These are phyloP conservation scores for Alethe castanea DNA, from an alignment of 2,113 vertebrate genomes.

Conservation along the genomic window DNA sequence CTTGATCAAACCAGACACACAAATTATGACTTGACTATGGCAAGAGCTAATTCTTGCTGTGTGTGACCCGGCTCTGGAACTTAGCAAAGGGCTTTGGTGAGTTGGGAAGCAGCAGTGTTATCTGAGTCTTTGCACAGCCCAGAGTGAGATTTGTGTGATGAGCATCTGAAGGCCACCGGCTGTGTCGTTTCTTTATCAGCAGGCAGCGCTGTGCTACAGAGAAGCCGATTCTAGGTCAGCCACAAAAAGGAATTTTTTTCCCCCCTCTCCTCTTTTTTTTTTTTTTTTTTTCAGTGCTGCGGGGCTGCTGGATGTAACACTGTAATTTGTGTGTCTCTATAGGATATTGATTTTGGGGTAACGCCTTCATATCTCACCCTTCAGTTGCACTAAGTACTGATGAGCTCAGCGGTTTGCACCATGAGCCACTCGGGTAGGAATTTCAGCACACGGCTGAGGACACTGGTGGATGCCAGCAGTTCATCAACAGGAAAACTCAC, in stretches of 20 bases:
- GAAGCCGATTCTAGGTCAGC: slow-evolving; percentile 64
- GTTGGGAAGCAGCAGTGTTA: background rate
- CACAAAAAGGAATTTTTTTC: slow-evolving; percentile 6
- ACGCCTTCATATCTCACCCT: background rate
- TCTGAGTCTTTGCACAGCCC: background rate
- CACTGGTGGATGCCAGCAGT: background rate
- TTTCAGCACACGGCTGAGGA: background rate
- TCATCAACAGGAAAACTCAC: background rate
- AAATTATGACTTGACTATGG: background rate
- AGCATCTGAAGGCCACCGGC: slow-evolving; percentile 24
- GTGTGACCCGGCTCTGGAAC: background rate
- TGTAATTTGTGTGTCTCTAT: background rate
- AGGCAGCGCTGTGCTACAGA: slow-evolving; percentile 66
- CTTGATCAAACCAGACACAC: background rate
- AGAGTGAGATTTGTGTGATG: background rate
- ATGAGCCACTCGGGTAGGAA: background rate
- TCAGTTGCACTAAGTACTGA: background rate
- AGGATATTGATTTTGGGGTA: background rate
- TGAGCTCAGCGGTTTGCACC: background rate
- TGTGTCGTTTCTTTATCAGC: slow-evolving; percentile 58
- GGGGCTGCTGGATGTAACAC: background rate
- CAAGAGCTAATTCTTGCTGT: background rate
- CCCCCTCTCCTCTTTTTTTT: background rate
- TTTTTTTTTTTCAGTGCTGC: background rate
- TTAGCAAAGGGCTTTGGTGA: background rate